Evolutionary conservation across 92 coral and sea anemone species (phyloP).

Genomic region (Epizoanthus fatuus): DNA sequence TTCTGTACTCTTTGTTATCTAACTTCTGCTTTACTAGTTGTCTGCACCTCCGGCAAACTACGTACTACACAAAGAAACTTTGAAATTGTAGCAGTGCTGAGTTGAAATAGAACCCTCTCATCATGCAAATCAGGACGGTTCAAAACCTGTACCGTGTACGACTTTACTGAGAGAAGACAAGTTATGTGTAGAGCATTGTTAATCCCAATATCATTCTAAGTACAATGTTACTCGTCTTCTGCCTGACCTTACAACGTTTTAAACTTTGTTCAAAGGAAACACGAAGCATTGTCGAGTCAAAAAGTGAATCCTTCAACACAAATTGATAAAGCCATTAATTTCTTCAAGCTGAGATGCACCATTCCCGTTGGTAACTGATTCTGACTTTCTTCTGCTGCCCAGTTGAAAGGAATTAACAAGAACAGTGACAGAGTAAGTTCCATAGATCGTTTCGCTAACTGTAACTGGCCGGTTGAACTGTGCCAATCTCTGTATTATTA

Average conservation of each 20-base stretch:
- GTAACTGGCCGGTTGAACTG: not conserved
- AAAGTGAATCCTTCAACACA: constrained; percentile 3
- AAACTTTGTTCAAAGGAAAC: not conserved
- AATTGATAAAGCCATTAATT: not conserved
- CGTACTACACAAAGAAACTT: not conserved
- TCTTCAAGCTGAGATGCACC: not conserved
- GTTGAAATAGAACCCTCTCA: not conserved
- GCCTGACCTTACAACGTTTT: too few relatives aligned
- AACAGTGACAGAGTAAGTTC: too few relatives aligned
- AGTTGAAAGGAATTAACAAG: not conserved
- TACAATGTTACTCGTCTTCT: too few relatives aligned
- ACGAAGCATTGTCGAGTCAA: not conserved
- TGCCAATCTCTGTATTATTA: not conserved
- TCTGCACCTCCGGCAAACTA: not conserved
- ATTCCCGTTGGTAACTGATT: not conserved
- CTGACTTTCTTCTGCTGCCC: not conserved
- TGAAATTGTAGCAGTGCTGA: constrained; percentile 4
- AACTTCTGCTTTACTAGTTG: too few relatives aligned
- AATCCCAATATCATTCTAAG: too few relatives aligned
- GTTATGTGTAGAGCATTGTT: not conserved
- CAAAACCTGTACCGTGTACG: not conserved
- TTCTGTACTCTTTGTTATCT: too few relatives aligned
- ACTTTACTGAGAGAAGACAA: not conserved
- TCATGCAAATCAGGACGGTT: not conserved
- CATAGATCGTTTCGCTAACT: not conserved